These are phyloP conservation scores for Psettodes erumei DNA, from an alignment of 2,113 vertebrate genomes.

Conservation along the genomic window DNA sequence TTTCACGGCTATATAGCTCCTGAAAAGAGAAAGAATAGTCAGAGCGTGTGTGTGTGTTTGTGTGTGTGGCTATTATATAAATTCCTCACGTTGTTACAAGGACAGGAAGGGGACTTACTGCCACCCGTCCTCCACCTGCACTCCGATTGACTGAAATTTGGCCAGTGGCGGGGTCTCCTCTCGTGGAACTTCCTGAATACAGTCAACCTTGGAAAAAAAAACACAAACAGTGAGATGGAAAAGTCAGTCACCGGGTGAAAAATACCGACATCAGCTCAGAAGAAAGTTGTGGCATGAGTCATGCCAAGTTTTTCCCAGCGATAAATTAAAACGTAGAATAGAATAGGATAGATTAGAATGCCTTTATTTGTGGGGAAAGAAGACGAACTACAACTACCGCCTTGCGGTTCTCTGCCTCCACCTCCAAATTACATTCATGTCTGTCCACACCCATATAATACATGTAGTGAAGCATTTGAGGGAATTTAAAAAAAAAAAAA, in stretches of 20 bases:
- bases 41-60: too few species aligned
- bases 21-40: slow-evolving; percentile 55
- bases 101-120: slow-evolving; percentile 89
- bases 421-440: too few species aligned
- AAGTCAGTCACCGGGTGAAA: neutral
- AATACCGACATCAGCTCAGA: neutral
- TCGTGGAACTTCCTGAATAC: slow-evolving; percentile 94
- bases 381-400: too few species aligned
- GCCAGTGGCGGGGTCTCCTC: slow-evolving; percentile 93
- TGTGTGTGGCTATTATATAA: slow-evolving; percentile 72
- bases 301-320: neutral
- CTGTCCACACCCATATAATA: too few species aligned
- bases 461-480: too few species aligned
- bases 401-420: too few species aligned
- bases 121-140: slow-evolving; percentile 99
- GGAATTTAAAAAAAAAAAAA: too few species aligned
- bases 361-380: too few species aligned
- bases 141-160: slow-evolving; percentile 99
- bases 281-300: neutral
- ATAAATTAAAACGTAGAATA: neutral
- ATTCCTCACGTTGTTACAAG: slow-evolving; percentile 78
- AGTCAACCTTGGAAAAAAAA: slow-evolving; percentile 92
- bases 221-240: slow-evolving; percentile 43
- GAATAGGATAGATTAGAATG: too few species aligned
- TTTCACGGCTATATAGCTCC: slow-evolving; percentile 40